Conservation (phyloP, 2,888 invertebrate species). For the Maniola hyperantus region DNA sequence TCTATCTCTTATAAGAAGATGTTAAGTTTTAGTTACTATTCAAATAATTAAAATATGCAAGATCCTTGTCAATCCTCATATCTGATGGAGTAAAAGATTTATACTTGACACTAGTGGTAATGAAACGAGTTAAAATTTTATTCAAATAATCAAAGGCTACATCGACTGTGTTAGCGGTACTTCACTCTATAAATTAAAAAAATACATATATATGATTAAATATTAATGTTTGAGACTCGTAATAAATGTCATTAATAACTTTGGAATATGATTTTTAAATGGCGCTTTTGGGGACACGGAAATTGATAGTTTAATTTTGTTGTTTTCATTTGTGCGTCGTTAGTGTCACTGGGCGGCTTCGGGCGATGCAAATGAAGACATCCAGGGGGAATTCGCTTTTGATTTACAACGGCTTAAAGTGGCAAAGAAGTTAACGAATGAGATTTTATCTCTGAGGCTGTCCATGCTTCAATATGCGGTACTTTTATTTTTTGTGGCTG, state of each 20-base stretch:
- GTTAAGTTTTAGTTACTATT: not conserved
- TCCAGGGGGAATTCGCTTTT: constrained; percentile 64
- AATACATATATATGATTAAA: constrained; percentile 38
- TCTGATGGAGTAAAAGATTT: not conserved
- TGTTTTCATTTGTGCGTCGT: constrained; percentile 74
- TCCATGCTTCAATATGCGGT: constrained; percentile 10
- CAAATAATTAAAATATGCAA: constrained; percentile 1
- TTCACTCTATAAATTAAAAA: constrained; percentile 43
- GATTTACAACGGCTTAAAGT: constrained; percentile 69
- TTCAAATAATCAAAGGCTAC: constrained; percentile 3
- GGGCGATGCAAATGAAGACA: constrained; percentile 77
- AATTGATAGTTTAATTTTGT: constrained; percentile 74
- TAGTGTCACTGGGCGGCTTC: constrained; percentile 67
- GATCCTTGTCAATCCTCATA: constrained; percentile 5
- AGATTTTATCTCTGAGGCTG: constrained; percentile 34
- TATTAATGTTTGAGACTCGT: constrained; percentile 42
- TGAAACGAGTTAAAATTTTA: not conserved
- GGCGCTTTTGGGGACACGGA: constrained; percentile 64
- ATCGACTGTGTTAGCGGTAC: constrained; percentile 37
- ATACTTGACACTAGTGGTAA: constrained; percentile 6
- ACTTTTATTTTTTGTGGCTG: not conserved
- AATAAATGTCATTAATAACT: constrained; percentile 56
- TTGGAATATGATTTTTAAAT: constrained; percentile 58
- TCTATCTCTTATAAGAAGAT: not conserved
- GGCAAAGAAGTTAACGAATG: constrained; percentile 37